Evolutionary conservation across 2,797 vertebrate genomes (phyloP).

Genomic region (Acanthornis magna): DNA sequence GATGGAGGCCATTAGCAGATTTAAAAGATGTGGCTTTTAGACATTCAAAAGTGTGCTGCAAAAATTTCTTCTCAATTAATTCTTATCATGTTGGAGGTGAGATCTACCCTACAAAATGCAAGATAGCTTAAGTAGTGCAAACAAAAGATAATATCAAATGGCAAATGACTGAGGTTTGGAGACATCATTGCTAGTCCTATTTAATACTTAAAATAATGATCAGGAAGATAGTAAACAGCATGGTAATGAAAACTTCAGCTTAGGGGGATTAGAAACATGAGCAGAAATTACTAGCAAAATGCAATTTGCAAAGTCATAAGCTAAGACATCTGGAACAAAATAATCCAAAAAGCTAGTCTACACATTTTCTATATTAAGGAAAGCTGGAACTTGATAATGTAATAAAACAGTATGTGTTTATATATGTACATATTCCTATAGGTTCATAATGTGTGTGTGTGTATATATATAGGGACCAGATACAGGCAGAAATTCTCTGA

Average conservation of each 20-base stretch:
- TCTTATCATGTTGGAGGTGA: not conserved
- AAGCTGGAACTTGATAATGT: not conserved
- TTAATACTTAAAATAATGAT: not conserved
- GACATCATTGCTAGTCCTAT: not conserved
- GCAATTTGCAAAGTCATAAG: not conserved
- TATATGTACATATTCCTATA: not conserved
- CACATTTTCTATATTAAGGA: not conserved
- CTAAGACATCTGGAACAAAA: not conserved
- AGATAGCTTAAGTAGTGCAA: not conserved
- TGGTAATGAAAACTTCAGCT: not conserved
- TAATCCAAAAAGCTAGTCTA: not conserved
- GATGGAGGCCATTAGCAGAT: not conserved
- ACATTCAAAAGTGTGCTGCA: not conserved
- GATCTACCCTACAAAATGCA: not conserved
- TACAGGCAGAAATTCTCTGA: not conserved
- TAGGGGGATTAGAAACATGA: not conserved
- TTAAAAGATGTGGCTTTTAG: not conserved
- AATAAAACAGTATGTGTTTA: not conserved
- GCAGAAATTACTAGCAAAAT: not conserved
- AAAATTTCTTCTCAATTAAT: not conserved
- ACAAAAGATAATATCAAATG: not conserved
- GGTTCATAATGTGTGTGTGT: not conserved
- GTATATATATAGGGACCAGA: not conserved
- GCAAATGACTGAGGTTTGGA: not conserved
- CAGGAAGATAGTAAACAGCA: not conserved